Conservation (phyloP, 2,888 invertebrate species). For the Ferrisia virgata region DNA sequence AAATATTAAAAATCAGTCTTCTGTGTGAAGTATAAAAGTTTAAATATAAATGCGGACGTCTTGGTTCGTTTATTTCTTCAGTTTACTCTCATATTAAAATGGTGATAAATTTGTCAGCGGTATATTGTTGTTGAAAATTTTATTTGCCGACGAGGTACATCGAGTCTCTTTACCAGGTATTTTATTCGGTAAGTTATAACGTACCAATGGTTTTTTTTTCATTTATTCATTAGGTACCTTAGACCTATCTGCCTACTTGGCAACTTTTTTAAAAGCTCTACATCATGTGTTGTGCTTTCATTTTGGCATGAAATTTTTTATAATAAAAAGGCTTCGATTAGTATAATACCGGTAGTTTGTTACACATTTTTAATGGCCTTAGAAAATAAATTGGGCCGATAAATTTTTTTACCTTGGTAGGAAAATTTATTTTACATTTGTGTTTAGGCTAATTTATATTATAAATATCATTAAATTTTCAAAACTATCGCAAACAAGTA, state of each 20-base stretch:
- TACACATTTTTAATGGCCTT: no score
- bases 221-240: no score
- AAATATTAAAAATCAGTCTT: constrained; percentile 14
- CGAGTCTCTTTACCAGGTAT: not conserved
- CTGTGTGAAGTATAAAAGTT: not conserved
- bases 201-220: no score
- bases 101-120: not conserved
- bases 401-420: not conserved
- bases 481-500: not conserved
- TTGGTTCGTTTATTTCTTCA: not conserved
- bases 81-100: not conserved
- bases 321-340: no score
- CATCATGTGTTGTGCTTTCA: no score
- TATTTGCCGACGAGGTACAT: not conserved
- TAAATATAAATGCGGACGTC: not conserved
- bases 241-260: no score
- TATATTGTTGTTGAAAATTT: not conserved
- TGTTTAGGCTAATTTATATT: not conserved
- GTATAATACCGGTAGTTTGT: no score
- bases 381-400: no score
- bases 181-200: not conserved
- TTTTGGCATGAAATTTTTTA: no score
- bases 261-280: no score
- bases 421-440: not conserved
- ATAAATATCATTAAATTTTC: not conserved